phyloP scores from a whole-genome alignment of 2,797 vertebrate species.

The Urophycis tenuis region DNA sequence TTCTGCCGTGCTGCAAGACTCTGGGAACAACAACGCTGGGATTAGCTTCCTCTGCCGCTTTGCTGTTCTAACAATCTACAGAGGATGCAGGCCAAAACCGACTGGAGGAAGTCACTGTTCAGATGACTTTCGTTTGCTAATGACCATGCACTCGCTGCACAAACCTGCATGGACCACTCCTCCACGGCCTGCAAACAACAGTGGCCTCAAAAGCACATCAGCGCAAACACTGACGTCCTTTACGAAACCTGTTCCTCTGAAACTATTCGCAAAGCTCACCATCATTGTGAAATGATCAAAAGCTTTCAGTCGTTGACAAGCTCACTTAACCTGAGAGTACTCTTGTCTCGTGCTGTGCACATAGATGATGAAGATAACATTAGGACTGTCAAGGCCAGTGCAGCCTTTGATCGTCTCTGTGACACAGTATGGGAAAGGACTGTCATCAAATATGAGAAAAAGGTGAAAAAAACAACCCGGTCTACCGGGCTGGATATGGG shows the following conservation, averaged over 20 bases:
- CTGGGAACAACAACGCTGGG: not conserved
- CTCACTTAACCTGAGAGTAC: not conserved
- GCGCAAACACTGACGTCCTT: slow-evolving; percentile 3
- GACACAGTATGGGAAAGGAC: not conserved
- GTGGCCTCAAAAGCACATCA: slow-evolving; percentile 5
- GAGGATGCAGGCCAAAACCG: slow-evolving; percentile 1
- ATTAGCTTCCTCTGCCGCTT: slow-evolving; percentile 11
- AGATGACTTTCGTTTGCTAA: slow-evolving; percentile 3
- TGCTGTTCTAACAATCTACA: slow-evolving; percentile 1
- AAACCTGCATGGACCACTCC: slow-evolving; percentile 9
- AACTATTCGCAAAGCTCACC: slow-evolving; percentile 10
- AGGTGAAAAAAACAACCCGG: too few species aligned
- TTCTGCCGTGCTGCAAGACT: slow-evolving; percentile 7
- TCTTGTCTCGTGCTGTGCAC: slow-evolving; percentile 3
- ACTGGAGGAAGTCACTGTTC: slow-evolving; percentile 4
- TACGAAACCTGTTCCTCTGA: slow-evolving; percentile 6
- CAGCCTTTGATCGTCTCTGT: not conserved
- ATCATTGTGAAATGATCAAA: slow-evolving; percentile 14
- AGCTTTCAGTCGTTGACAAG: not conserved
- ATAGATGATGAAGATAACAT: not conserved
- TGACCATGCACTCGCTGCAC: slow-evolving; percentile 9
- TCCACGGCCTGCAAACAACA: slow-evolving; percentile 7
- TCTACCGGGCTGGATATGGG: not conserved
- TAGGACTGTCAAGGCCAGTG: slow-evolving; percentile 1
- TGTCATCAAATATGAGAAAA: not conserved